Evolutionary conservation across 2,113 vertebrate species (phyloP), one percentile per base, ranked within the genome.

Genomic region (Arothron firmamentum): DNA sequence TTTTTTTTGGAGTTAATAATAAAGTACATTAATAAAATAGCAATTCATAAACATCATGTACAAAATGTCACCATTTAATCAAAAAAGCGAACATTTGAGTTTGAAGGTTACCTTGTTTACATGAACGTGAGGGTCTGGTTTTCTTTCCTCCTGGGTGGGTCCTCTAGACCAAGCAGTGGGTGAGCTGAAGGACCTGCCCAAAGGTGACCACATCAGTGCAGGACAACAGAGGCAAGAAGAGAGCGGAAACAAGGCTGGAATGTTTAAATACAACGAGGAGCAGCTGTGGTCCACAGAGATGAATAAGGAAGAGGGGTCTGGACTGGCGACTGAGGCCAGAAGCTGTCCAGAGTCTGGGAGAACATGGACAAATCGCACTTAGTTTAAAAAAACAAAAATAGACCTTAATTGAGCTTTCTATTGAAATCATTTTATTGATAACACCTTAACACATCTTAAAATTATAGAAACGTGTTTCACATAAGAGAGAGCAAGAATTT

Each of bases 351-450:
- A 28, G 25, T 28, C 25, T 28, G 25, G 25, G 6, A 28, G 25
- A 28, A 28, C 25, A 28, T 28, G 25, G 25, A 28, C 25, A 28
- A 28, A 28, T 28, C 25, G 3, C 25, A 28, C 25, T 7, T 5
- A 28, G 25, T 28, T 28, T 4, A 28, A 28, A 28, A 28, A 31
- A 31, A 47, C 1, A 50, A 38, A 58, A 51, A 63, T 16, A 63
- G 20, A 73, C 18, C 51, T 14, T 23, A 41, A 25, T 17, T 52
- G 4, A 46, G 2, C 14, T 59, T 69, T 74, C 58, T 85, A 88
- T 83, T 89, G 83, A 82, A 88, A 87, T 70, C 45, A 59, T 86
- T 88, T 90, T 91, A 92, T 89, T 92, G 86, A 67, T 80, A 89
- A 89, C 81, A 89, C 85, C 65, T 85, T 79, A 89, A 87, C 87